phyloP scores from a whole-genome alignment of 2,797 vertebrate species.

The Enteromius trimaculatus region DNA sequence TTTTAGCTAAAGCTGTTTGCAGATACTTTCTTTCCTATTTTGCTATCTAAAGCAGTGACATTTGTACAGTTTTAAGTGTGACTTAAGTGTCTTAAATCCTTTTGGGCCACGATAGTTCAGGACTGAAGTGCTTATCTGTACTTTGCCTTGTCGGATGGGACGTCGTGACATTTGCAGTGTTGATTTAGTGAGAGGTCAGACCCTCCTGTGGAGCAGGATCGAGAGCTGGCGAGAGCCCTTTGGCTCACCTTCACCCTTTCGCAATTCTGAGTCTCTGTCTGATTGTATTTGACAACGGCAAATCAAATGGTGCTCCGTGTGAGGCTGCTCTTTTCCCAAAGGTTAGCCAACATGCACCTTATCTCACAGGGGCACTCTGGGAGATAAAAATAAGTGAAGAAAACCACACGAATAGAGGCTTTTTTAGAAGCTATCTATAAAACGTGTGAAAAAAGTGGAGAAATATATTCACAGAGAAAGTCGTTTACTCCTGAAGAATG shows the following conservation, averaged over 20 bases:
- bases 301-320: conserved; percentile 58
- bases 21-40: conserved; percentile 6
- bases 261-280: conserved; percentile 41
- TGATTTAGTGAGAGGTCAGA: conserved; percentile 32
- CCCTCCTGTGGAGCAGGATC: conserved; percentile 15
- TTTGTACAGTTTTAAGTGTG: conserved; percentile 9
- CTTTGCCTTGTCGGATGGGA: conserved; percentile 5
- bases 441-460: neutral
- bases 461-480: neutral
- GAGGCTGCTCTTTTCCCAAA: conserved; percentile 63
- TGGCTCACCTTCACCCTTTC: conserved; percentile 42
- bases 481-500: conserved; percentile 7
- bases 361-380: conserved; percentile 57
- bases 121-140: conserved; percentile 17
- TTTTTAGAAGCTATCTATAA: conserved; percentile 36
- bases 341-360: conserved; percentile 63
- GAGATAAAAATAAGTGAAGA: conserved; percentile 32
- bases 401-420: conserved; percentile 59
- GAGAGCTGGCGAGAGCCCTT: conserved; percentile 27
- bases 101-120: neutral
- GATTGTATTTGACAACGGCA: conserved; percentile 54
- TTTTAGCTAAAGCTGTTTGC: neutral
- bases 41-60: conserved; percentile 15
- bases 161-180: conserved; percentile 51
- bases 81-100: conserved; percentile 28